Percentiles rank a stretch among this genome's conserved stretches.
phyloP scores from a whole-genome alignment of 2,888 invertebrate genomes.

The Phyllotreta striolata region DNA sequence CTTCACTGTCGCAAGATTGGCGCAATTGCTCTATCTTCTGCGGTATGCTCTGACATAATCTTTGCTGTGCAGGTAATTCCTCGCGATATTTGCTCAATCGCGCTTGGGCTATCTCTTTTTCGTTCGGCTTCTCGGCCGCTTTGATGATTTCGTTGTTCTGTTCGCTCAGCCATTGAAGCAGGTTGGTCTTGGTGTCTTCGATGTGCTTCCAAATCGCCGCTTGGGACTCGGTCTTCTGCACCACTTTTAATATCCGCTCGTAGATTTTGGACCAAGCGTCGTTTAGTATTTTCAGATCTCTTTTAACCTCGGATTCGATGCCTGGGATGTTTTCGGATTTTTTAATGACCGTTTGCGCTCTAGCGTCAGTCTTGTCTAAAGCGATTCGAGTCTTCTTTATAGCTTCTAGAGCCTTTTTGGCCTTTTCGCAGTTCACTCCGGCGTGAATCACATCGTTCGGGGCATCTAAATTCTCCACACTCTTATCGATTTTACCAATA shows the following conservation, averaged over 20 bases:
- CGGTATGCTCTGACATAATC: constrained; percentile 78
- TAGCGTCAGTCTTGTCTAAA: constrained; percentile 80
- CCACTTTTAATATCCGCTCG: constrained; percentile 74
- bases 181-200: constrained; percentile 83
- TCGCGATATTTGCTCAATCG: constrained; percentile 84
- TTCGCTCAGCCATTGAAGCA: constrained; percentile 84
- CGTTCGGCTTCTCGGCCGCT: constrained; percentile 78
- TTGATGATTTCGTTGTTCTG: constrained; percentile 80
- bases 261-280: constrained; percentile 76
- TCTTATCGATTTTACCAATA: constrained; percentile 73
- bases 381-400: constrained; percentile 77
- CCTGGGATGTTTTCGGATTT: constrained; percentile 74
- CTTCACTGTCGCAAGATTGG: constrained; percentile 75
- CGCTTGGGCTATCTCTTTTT: constrained; percentile 81
- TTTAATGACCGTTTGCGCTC: constrained; percentile 75
- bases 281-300: constrained; percentile 70
- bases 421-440: constrained; percentile 74
- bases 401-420: constrained; percentile 77
- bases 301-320: constrained; percentile 68
- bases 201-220: constrained; percentile 93
- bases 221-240: constrained; percentile 86
- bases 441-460: constrained; percentile 79
- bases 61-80: constrained; percentile 81
- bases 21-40: constrained; percentile 82
- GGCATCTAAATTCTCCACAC: constrained; percentile 70